Evolutionary conservation across 2,113 vertebrate species (phyloP), one percentile per base, ranked within the genome.

Genomic region (Sphyrna mokarran): DNA sequence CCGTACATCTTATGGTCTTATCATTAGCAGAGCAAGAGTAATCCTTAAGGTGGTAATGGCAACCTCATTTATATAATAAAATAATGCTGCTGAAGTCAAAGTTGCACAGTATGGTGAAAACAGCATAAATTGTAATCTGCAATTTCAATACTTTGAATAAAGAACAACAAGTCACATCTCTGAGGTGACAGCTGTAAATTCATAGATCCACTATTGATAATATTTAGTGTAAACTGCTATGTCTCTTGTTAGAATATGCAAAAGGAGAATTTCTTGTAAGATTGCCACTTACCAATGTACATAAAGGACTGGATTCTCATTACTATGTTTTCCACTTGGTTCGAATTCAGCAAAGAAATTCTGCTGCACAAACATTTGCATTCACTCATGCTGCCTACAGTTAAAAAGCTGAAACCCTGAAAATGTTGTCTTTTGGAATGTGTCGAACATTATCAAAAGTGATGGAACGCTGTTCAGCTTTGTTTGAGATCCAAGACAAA

Each of bases 341-440:
- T 29, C 93, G 26, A 95, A 95, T 72, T 11, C 37, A 95, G 93
- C 23, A 33, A 72, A 70, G 43, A 29, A 48, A 72, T 70, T 70
- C 37, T 72, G 22, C 22, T 29, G 37, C 40, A 48, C 68, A 95
- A 37, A 70, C 63, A 69, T 70, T 70, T 40, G 72, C 2, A 63
- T 37, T 29, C 85, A 43, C 83, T 86, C 91, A 69, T 13, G 20
- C 37, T 70, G 37, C 11, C 69, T 40, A 94, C 7, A 68, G 2
- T 22, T 23, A 66, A 43, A 95, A 68, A 37, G 26, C 9, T 93
- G 90, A 22, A 20, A 16, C n/a, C 61, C 90, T 68, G 33, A 66
- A n/a, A 93, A 93, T 40, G n/a, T 93, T 93, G 90, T 68, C 33
- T 63, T 93, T 66, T 2, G 33, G 63, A 93, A 68, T 93, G 66